Conservation (phyloP, 2,797 vertebrate species). For the Syngnathus acus region DNA sequence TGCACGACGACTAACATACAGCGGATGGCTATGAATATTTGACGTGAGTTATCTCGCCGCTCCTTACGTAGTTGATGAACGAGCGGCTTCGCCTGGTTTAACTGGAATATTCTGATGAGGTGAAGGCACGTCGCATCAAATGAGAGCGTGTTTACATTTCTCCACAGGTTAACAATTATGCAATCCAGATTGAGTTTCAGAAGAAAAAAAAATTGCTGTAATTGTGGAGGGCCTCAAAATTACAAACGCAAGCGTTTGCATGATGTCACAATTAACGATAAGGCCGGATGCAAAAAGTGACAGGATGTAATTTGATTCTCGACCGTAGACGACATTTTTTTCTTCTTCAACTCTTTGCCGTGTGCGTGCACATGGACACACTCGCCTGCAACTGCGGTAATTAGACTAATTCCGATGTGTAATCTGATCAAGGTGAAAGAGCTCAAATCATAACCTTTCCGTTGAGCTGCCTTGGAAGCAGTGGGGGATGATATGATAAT, state of each 20-base stretch:
- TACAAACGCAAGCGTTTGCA: neutral
- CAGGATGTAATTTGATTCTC: neutral
- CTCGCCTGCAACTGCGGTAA: slow-evolving; percentile 55
- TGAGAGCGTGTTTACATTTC: slow-evolving; percentile 1
- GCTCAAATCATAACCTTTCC: slow-evolving; percentile 17
- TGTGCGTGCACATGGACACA: neutral
- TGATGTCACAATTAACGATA: neutral
- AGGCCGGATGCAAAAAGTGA: too few species aligned
- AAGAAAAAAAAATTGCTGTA: neutral
- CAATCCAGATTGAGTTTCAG: neutral
- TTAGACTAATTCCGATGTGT: slow-evolving; percentile 63
- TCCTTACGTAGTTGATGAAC: neutral
- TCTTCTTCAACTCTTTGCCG: neutral
- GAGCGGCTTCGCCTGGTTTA: neutral
- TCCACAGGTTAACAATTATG: neutral
- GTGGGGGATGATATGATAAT: neutral
- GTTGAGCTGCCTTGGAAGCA: slow-evolving; percentile 6
- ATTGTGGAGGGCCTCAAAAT: neutral
- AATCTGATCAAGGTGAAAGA: slow-evolving; percentile 60
- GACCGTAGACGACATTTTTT: neutral
- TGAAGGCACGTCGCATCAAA: neutral
- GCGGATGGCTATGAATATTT: slow-evolving; percentile 53
- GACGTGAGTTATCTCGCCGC: slow-evolving; percentile 1
- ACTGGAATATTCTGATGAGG: neutral
- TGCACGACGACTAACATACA: slow-evolving; percentile 44